Conservation (phyloP, 2,113 vertebrate species). For the Bubalus kerabau region DNA sequence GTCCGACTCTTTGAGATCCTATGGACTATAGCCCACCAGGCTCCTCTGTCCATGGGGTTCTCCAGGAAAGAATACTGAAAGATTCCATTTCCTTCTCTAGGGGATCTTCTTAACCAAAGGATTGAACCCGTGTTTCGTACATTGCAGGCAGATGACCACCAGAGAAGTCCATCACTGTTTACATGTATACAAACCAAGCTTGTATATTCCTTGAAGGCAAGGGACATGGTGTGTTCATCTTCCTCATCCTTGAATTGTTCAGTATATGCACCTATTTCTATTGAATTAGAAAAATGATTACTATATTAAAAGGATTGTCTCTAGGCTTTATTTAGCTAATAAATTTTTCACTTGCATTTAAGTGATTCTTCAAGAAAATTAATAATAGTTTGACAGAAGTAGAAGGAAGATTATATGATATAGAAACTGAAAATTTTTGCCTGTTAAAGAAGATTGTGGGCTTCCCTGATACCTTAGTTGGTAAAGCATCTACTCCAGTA, state of each 20-base stretch:
- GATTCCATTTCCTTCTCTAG: neutral
- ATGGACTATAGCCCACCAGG: neutral
- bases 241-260: neutral
- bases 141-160: neutral
- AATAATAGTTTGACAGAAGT: neutral
- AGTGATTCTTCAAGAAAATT: neutral
- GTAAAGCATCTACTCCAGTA: neutral
- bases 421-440: neutral
- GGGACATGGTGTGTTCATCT: neutral
- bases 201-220: neutral
- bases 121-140: accelerated
- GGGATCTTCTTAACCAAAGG: neutral
- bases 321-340: neutral
- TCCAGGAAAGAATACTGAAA: neutral
- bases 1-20: accelerated
- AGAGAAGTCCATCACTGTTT: neutral
- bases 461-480: neutral
- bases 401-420: neutral
- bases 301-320: neutral
- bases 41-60: neutral
- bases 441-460: neutral
- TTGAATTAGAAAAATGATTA: neutral
- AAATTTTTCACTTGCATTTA: neutral
- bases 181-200: neutral
- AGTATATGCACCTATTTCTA: neutral